Conservation (phyloP, 1,140 invertebrate species). For the Platyscapa corneri region DNA sequence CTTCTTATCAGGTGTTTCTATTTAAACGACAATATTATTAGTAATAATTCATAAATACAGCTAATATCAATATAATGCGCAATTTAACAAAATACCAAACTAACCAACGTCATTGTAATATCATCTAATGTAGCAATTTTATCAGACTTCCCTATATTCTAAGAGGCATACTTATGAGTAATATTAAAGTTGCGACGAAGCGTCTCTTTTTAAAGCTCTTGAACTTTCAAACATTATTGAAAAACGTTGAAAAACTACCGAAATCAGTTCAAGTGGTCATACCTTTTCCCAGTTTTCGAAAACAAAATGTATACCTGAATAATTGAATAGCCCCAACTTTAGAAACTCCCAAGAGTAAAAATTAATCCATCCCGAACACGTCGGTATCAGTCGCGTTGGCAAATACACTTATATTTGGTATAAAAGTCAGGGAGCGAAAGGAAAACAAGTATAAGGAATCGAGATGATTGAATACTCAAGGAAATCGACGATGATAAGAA, state of each 20-base stretch:
- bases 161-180: too few species aligned
- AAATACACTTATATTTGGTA: slow-evolving; percentile 16
- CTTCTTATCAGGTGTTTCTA: too few species aligned
- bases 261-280: background rate
- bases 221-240: too few species aligned
- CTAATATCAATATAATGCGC: too few species aligned
- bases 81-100: too few species aligned
- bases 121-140: too few species aligned
- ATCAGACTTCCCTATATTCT: too few species aligned
- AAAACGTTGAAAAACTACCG: background rate
- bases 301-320: background rate
- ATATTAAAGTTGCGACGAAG: too few species aligned
- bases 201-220: too few species aligned
- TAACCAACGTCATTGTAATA: too few species aligned
- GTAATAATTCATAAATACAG: too few species aligned
- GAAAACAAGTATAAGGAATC: background rate
- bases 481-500: slow-evolving; percentile 17
- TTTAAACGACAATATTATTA: too few species aligned
- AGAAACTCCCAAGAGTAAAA: slow-evolving; percentile 30
- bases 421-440: slow-evolving; percentile 21
- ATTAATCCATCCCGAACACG: slow-evolving; percentile 36
- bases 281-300: background rate
- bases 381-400: slow-evolving; percentile 16
- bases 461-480: slow-evolving; percentile 35
- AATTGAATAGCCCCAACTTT: background rate